Base-by-base conservation (phyloP, 2,797 vertebrate species). In the Aulostomus chinensis region DNA sequence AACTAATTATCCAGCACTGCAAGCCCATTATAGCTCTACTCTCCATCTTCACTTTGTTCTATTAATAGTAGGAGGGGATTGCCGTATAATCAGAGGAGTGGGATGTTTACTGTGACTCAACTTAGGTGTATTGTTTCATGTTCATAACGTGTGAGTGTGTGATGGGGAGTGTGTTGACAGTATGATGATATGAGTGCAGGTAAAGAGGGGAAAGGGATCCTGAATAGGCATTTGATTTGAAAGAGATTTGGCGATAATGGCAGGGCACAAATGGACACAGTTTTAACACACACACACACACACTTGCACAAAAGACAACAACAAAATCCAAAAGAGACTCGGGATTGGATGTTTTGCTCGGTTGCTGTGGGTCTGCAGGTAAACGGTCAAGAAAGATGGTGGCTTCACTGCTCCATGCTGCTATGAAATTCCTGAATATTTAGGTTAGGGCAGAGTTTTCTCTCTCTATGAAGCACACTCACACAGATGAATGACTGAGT, bases 11-110 rank as follows among this genome's bases (percentile, higher is more conserved):
- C 37, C 48, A 57, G 28, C 28, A 28, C 41, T n/a, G 56, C 69
- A 83, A 83, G 85, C 79, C 74, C 65, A 50, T 83, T 68, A 81
- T 16, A 31, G 34, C 18, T 58, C 55, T 40, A 39, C 50, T 51
- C 55, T 48, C 64, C 45, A 39, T 35, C 57, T 56, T 60, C 15
- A 63, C 60, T 74, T 58, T 61, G 46, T 68, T 53, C 55, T 64
- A 73, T 62, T 72, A 69, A 64, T 69, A 70, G 66, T 24, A 26
- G 42, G 15, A 22, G 42, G 57, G 43, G 60, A 54, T 70, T 51
- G 55, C 50, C 36, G 14, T 43, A 10, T 9, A 50, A 26, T 39
- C 16, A 12, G 29, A 39, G 20, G 53, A 69, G 43, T 47, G 36
- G 32, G 30, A 55, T 30, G 50, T 35, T 42, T 37, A 53, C 60